These are phyloP conservation scores for Laspeyria flexula DNA, from an alignment of 2,888 invertebrate species.

Conservation along the genomic window DNA sequence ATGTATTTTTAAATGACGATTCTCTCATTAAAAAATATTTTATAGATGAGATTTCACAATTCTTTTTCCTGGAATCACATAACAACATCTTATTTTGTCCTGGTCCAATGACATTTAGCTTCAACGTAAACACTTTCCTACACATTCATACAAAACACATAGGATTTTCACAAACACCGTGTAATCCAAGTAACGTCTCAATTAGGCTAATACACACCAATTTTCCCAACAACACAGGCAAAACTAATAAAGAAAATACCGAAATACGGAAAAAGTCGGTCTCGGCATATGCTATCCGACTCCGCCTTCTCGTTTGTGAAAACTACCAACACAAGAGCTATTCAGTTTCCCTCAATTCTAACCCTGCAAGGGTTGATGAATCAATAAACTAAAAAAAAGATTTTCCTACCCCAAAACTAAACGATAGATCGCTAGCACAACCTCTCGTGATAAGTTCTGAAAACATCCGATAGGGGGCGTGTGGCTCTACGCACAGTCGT, in stretches of 20 bases:
- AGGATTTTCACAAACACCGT: too few species aligned
- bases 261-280: not conserved
- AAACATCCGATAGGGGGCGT: constrained; percentile 49
- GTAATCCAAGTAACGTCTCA: too few species aligned
- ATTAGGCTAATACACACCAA: too few species aligned
- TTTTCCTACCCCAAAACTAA: constrained; percentile 22
- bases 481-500: constrained; percentile 56
- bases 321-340: constrained; percentile 26
- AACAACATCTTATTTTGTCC: too few species aligned
- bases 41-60: too few species aligned
- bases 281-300: constrained; percentile 11
- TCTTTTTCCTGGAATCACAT: too few species aligned
- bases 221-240: too few species aligned
- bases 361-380: constrained; percentile 30
- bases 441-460: constrained; percentile 41
- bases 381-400: constrained; percentile 38
- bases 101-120: too few species aligned
- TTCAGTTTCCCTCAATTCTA: constrained; percentile 37
- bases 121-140: too few species aligned
- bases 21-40: too few species aligned
- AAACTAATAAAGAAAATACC: not conserved
- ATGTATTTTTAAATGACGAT: too few species aligned
- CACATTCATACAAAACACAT: too few species aligned
- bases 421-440: constrained; percentile 45
- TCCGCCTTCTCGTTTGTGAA: constrained; percentile 27